Evolutionary conservation across 2,113 vertebrate genomes (phyloP), one percentile per base, ranked within the genome.

Genomic region (Hyperopisus bebe): DNA sequence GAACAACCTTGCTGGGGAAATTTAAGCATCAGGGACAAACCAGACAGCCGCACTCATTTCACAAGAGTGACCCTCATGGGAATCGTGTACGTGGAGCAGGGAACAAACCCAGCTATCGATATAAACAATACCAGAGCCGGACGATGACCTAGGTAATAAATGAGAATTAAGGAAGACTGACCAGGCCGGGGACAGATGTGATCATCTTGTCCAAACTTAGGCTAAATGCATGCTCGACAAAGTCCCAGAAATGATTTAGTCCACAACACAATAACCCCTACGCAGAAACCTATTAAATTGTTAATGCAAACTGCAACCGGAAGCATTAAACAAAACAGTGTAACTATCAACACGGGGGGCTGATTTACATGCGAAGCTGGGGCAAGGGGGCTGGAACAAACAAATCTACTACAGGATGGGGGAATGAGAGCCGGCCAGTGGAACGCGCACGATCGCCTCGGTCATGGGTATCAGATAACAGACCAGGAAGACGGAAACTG

Each of bases 401-500:
- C 24, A 31, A 44, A 62, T n/a, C 47, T 13, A 21, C 15, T 10
- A 21, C 51, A 44, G 35, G 7, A 62, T 9, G 27, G 15, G 50
- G 50, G 50, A 13, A 11, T 0, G n/a, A 47, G 39, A n/a, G 80
- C 15, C 1, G 3, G 82, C 82, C 42, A n/a, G 46, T 10, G 62
- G 10, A 3, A 50, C 5, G 74, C 4, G 8, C 39, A 13, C 46
- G n/a, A 89, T 15, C 13, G n/a, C 62, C 4, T 10, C 35, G 15
- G 35, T 35, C 15, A n/a, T 3, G 19, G 35, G 19, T 24, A 83
- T 89, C 66, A 89, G 88, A 89, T 89, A 84, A 89, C 7, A 2
- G 27, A n/a, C 39, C 8, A 80, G 24, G 48, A 44, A 42, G 87
- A n/a, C 15, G 53, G 51, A 85, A 83, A 42, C 88, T 31, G 88